Evolutionary conservation across 2,888 invertebrate genomes (phyloP).

Genomic region (Metacarcinus magister): DNA sequence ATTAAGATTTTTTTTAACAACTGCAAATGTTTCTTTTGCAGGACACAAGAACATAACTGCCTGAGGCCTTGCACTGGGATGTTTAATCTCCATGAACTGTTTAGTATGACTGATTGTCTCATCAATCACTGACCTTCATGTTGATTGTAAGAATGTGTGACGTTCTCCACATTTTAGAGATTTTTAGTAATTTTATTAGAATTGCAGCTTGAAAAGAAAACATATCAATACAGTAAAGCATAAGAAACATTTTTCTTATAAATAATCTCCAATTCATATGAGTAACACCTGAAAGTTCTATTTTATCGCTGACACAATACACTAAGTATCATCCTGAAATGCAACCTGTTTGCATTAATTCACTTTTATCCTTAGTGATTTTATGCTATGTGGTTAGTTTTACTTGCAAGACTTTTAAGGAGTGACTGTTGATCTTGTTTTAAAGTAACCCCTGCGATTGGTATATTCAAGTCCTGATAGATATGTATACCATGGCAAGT

Average conservation of each 20-base stretch:
- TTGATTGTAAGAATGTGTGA: not conserved
- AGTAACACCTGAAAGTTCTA: not conserved
- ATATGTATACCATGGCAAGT: too few species aligned
- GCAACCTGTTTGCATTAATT: not conserved
- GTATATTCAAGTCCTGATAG: not conserved
- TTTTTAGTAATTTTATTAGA: not conserved
- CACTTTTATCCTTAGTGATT: not conserved
- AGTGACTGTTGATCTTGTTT: not conserved
- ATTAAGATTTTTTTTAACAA: not conserved
- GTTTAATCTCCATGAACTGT: not conserved
- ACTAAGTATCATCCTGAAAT: not conserved
- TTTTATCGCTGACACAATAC: not conserved
- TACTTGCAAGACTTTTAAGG: not conserved
- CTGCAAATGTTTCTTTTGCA: not conserved
- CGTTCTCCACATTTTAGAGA: not conserved
- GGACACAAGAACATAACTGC: not conserved
- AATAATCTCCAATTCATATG: not conserved
- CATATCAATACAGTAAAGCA: not conserved
- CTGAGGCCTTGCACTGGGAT: not conserved
- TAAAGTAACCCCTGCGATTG: not conserved
- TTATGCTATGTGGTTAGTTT: not conserved
- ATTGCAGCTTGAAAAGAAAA: not conserved
- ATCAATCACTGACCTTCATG: not conserved
- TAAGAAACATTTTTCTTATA: not conserved
- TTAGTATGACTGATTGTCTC: not conserved